Base-by-base conservation (phyloP, 1,140 invertebrate species). In the Nomia melanderi region DNA sequence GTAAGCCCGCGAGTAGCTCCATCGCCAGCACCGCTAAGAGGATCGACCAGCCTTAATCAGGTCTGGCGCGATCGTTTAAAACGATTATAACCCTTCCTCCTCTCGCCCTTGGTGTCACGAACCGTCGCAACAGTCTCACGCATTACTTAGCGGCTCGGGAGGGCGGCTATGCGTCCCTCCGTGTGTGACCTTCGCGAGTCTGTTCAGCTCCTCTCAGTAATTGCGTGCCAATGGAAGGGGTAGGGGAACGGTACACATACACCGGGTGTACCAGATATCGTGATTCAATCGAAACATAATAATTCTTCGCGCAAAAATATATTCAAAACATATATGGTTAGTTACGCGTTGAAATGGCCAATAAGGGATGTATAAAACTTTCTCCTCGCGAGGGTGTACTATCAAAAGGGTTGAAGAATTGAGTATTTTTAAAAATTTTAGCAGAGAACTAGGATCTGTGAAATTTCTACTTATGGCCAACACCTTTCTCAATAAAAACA, bases 151-250 rank as follows among this genome's bases (percentile, higher is more conserved):
- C 50, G 9, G 39, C 14, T 33, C 47, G 73, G 33, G 20, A 50
- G 70, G 27, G 54, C 6, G 17, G 25, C 20, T 76, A 72, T 79
- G 76, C 78, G 57, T 79, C 31, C 23, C 47, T n/a, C 20, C 31
- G 23, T 31, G 57, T 62, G 47, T 63, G 54, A 64, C 69, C 66
- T 65, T 39, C 53, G 33, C 63, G 50, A 65, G 23, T 63, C 59
- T 71, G 67, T 50, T 76, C 54, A 50, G n/a, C 57, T 56, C 62
- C 54, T 36, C 75, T 47, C 50, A 54, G 76, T 86, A 83, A 83
- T 85, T 83, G 74, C 71, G 71, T 78, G 73, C 27, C 67, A 77
- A 81, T 83, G 64, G 77, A 70, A 47, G 17, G 77, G 77, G 39
- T 25, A n/a, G n/a, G n/a, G n/a, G 39, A 14, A 39, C 25, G 50